Conservation (phyloP, 2,888 invertebrate genomes). For the Meteorus cinctellus region DNA sequence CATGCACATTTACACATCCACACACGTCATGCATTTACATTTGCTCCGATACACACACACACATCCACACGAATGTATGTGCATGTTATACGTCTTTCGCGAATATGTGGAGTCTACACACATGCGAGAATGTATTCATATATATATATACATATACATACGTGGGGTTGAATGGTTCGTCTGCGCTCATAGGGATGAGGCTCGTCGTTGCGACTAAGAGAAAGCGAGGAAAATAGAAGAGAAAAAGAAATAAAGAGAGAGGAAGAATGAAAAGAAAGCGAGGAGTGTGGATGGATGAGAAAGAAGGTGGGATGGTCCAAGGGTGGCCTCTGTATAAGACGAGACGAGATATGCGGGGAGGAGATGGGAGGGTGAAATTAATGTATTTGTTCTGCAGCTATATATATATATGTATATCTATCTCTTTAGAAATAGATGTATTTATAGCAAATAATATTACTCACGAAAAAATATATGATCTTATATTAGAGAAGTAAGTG, state of each 20-base stretch:
- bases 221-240: conserved; percentile 24
- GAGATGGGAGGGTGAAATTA: conserved; percentile 66
- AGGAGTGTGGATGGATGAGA: conserved; percentile 35
- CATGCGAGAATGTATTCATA: conserved; percentile 29
- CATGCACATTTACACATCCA: conserved; percentile 25
- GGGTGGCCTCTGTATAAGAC: conserved; percentile 30
- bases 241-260: conserved; percentile 16
- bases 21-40: not conserved
- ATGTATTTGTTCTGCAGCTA: conserved; percentile 72
- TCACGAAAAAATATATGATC: no score
- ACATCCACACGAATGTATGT: conserved; percentile 21
- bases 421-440: conserved; percentile 52
- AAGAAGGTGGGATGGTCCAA: conserved; percentile 29
- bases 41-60: conserved; percentile 2
- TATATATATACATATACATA: conserved; percentile 36
- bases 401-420: conserved; percentile 53
- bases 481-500: no score
- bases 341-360: conserved; percentile 37
- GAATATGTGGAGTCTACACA: conserved; percentile 43
- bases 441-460: not conserved
- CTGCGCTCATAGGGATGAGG: conserved; percentile 28
- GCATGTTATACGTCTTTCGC: conserved; percentile 48
- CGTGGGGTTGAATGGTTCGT: conserved; percentile 31
- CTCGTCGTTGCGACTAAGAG: conserved; percentile 32
- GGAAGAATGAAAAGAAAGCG: conserved; percentile 20